Evolutionary conservation across 2,888 invertebrate species (phyloP), one percentile per base, ranked within the genome.

Genomic region (Choristoneura rosaceana): DNA sequence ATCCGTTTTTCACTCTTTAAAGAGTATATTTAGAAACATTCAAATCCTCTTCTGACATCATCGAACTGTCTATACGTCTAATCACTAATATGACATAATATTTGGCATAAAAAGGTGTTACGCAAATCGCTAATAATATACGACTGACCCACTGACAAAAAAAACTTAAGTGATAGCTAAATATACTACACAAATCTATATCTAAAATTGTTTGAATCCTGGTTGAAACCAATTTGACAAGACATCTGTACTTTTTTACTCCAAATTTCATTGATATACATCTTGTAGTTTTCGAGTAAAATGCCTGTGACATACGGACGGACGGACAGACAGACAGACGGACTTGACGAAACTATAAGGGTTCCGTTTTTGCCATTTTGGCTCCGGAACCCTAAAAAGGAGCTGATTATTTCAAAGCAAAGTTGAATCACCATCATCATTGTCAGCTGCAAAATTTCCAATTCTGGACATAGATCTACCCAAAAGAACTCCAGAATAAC

Each of bases 21-120:
- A 25, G 2, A 25, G 25, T 41, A 2, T 41, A 17, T 10, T 55
- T 25, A 33, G 0, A 38, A 59, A 38, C 0, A 59, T 38, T 7
- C 34, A n/a, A n/a, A 25, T 38, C 8, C 25, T 33, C 33, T 34
- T 38, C 59, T 38, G 14, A 59, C 33, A 34, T 34, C n/a, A 59
- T n/a, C n/a, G 3, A 38, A 38, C 33, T n/a, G 9, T n/a, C 9
- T n/a, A 33, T 34, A 3, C 38, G 8, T 59, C 25, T 17, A 55
- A 55, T 25, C 25, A 55, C 12, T 12, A 12, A 9, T 15, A 55
- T 55, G 25, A 68, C 68, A 60, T 55, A 68, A 38, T 60, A 17
- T 33, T 60, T 60, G 60, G 10, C 68, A 68, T 50, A 60, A 58
- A 55, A 66, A 60, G 60, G 45, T 15, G 60, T 50, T 60, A 60